A percentile compares a stretch with the other conserved stretches of the same genome.
phyloP scores from a whole-genome alignment of 2,888 invertebrate species.

The Eretmocerus hayati region DNA sequence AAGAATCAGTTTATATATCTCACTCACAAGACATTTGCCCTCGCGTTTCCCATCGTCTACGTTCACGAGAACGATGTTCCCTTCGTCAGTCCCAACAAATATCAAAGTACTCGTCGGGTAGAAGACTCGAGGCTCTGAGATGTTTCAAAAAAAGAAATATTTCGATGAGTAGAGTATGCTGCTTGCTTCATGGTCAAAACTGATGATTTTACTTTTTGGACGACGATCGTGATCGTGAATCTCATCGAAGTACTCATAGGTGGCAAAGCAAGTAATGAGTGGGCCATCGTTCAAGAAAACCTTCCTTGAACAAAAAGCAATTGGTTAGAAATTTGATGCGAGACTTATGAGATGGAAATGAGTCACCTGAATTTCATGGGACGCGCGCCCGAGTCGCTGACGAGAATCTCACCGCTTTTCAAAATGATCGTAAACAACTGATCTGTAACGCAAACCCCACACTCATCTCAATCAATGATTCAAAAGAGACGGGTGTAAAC shows the following conservation, averaged over 20 bases:
- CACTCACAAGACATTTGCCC: conserved; percentile 2
- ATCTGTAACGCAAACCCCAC: conserved; percentile 18
- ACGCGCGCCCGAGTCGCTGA: conserved; percentile 22
- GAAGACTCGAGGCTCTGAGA: conserved; percentile 21
- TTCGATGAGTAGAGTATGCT: neutral
- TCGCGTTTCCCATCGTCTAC: conserved; percentile 25
- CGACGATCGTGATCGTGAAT: conserved; percentile 13
- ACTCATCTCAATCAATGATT: neutral
- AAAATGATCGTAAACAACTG: conserved; percentile 26
- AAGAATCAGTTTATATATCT: neutral
- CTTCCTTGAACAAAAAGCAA: conserved; percentile 19
- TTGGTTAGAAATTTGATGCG: neutral
- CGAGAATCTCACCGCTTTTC: conserved; percentile 27
- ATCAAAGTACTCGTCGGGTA: conserved; percentile 24
- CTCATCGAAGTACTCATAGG: conserved; percentile 28
- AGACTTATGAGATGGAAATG: neutral
- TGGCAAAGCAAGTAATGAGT: conserved; percentile 27
- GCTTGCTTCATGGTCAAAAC: neutral
- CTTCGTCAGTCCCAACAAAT: conserved; percentile 28
- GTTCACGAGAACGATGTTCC: conserved; percentile 26
- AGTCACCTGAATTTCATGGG: conserved; percentile 28
- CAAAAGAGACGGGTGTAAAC: neutral
- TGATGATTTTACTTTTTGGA: conserved; percentile 16
- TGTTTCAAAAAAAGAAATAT: neutral
- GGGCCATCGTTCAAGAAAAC: conserved; percentile 26